These are phyloP conservation scores for Caerostris darwini DNA, from an alignment of 1,140 invertebrate genomes.

Conservation along the genomic window DNA sequence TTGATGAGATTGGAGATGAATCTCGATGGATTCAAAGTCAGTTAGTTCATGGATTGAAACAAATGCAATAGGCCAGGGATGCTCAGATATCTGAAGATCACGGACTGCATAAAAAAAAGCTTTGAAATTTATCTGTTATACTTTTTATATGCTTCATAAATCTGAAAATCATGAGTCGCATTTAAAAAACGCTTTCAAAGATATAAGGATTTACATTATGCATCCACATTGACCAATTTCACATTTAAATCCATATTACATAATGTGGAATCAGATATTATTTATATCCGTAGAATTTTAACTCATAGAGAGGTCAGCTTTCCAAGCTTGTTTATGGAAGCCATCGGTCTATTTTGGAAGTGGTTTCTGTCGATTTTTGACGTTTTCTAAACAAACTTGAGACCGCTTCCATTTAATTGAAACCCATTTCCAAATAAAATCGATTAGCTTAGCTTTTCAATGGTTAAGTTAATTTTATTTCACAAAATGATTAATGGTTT, in stretches of 20 bases:
- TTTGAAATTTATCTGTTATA: too few species aligned
- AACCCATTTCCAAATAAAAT: conserved; percentile 40
- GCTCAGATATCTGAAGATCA: too few species aligned
- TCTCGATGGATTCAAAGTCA: too few species aligned
- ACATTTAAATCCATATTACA: too few species aligned
- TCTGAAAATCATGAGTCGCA: too few species aligned
- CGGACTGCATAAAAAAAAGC: too few species aligned
- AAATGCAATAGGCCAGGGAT: too few species aligned
- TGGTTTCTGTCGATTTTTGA: neutral
- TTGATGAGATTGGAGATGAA: neutral
- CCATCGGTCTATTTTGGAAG: neutral
- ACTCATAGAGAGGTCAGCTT: neutral
- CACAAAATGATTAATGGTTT: conserved; percentile 13
- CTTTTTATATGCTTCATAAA: too few species aligned
- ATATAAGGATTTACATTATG: too few species aligned
- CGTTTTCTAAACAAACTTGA: neutral
- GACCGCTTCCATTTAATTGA: neutral
- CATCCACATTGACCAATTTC: too few species aligned
- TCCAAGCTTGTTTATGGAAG: neutral
- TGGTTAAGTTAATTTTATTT: neutral
- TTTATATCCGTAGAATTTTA: neutral
- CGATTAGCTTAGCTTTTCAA: conserved; percentile 41
- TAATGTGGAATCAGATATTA: neutral
- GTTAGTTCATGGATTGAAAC: too few species aligned
- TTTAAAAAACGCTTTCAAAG: too few species aligned